A percentile compares a stretch with the other conserved stretches of the same genome.
phyloP scores from a whole-genome alignment of 92 coral and sea anemone species.

The Actinernus sp. region DNA sequence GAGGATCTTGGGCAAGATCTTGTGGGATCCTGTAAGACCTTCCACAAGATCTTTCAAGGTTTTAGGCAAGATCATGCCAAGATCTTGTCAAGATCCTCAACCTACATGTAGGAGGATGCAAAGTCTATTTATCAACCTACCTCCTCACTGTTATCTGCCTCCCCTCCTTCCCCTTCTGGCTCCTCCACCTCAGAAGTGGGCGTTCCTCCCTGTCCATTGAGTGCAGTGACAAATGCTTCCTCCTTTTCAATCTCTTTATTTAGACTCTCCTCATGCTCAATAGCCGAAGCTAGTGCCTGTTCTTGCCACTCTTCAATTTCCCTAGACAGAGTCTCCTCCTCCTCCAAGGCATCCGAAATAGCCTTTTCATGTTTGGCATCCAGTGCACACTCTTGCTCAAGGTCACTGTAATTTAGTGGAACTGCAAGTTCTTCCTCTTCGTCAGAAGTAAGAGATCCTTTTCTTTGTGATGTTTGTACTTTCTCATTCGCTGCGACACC shows the following conservation, averaged over 20 bases:
- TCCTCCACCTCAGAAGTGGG: conserved; percentile 73
- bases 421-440: conserved; percentile 62
- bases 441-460: conserved; percentile 26
- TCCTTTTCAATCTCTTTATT: conserved; percentile 87
- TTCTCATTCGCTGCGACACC: not conserved
- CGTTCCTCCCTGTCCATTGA: conserved; percentile 72
- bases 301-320: conserved; percentile 89
- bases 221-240: conserved; percentile 90
- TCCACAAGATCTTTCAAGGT: no score
- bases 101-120: no score
- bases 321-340: conserved; percentile 82
- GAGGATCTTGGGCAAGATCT: no score
- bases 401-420: conserved; percentile 67
- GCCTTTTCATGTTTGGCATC: conserved; percentile 96
- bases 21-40: no score
- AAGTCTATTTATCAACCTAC: no score
- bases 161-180: conserved; percentile 60
- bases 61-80: no score
- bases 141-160: conserved; percentile 12
- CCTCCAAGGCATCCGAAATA: conserved; percentile 86
- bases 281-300: conserved; percentile 93
- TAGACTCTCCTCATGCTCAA: conserved; percentile 89
- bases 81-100: no score
- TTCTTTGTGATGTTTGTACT: conserved; percentile 1
- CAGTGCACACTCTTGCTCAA: conserved; percentile 76